Evolutionary conservation across 2,797 vertebrate genomes (phyloP), one percentile per base, ranked within the genome.

Genomic region (Tapera naevia): DNA sequence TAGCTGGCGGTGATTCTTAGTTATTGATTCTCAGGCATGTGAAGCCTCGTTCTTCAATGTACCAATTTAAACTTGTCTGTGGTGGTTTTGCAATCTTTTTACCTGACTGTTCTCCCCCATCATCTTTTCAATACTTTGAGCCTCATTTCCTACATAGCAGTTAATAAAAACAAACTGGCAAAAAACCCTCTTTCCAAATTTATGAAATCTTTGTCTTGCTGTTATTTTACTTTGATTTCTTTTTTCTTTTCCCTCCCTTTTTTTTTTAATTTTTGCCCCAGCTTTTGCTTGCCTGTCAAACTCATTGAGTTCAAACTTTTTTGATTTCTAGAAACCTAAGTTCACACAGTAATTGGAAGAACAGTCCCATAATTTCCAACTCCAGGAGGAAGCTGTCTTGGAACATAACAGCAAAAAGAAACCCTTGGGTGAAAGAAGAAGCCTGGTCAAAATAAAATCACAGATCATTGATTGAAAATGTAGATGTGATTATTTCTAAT

Each of bases 141-240:
- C 86, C 93, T 97, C 94, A 97, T 97, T 98, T 98, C 97, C 97
- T 97, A 93, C 75, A 82, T 97, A 96, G 71, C 97, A 98, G 97
- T 97, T 98, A 97, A 97, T 98, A 97, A 98, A 98, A 97, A 87
- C 95, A 95, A 97, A 96, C 76, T 94, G 95, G 94, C 94, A 96
- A 97, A 86, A 93, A 96, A 91, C 19, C 19, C 7, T 87, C 82
- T 88, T 95, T 96, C 69, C 78, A 90, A 75, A 97, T 97, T 97
- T 96, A 96, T 96, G 94, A 85, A 90, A 91, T 86, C 95, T 73
- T 97, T 97, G 90, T 97, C 84, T 97, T 89, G 89, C 64, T 88
- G 73, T 82, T 97, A 91, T 96, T 97, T 87, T 73, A 87, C 67
- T 70, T 94, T 93, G 84, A 82, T 21, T 3, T 4, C 2, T 10